A percentile compares a stretch with the other conserved stretches of the same genome.
phyloP scores from a whole-genome alignment of 2,888 invertebrate species.

The Acronicta psi region DNA sequence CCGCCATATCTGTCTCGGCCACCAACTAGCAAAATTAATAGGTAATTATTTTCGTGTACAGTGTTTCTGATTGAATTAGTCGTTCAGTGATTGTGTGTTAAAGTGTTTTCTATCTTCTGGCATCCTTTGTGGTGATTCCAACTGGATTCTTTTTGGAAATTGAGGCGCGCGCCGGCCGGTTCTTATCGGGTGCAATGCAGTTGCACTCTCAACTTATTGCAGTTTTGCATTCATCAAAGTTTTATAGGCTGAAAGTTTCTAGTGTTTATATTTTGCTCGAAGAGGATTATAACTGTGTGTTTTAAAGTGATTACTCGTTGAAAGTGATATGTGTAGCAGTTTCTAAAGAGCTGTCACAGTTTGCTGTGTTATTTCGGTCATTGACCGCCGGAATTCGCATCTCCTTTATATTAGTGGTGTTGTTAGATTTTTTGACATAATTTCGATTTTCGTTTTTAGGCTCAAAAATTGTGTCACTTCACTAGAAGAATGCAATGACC shows the following conservation, averaged over 20 bases:
- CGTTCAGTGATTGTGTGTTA: conserved; percentile 79
- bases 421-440: conserved; percentile 75
- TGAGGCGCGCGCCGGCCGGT: conserved; percentile 88
- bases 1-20: conserved; percentile 92
- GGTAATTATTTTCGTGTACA: conserved; percentile 88
- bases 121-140: conserved; percentile 76
- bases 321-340: conserved; percentile 83
- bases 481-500: conserved; percentile 84
- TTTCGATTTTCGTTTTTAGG: conserved; percentile 82
- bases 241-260: conserved; percentile 87
- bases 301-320: conserved; percentile 79
- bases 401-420: conserved; percentile 80
- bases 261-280: conserved; percentile 74
- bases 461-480: conserved; percentile 79
- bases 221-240: conserved; percentile 87
- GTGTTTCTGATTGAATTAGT: conserved; percentile 78
- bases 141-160: conserved; percentile 86
- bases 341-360: conserved; percentile 81
- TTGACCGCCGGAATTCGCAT: conserved; percentile 88
- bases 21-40: conserved; percentile 90
- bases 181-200: conserved; percentile 89
- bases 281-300: conserved; percentile 79
- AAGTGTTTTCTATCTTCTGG: conserved; percentile 76
- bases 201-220: conserved; percentile 89
- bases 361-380: conserved; percentile 88